Evolutionary conservation across 2,113 vertebrate species (phyloP), one percentile per base, ranked within the genome.

Genomic region (Euleptes europaea): DNA sequence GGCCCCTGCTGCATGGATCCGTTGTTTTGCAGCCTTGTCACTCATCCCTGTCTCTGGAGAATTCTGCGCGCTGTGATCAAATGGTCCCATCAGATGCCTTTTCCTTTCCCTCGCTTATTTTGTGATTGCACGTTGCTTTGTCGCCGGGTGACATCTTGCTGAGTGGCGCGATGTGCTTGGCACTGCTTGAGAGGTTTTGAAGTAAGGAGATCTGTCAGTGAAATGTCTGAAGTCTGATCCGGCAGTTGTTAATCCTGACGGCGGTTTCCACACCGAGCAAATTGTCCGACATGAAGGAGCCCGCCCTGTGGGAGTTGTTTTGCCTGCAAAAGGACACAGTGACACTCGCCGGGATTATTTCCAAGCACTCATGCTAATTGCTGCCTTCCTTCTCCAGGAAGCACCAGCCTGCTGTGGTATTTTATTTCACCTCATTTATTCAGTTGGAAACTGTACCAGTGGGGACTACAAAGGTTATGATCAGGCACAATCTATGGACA

Each of bases 171-270:
- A 69, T 73, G 42, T n/a, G 28, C 49, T 69, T 86, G 60, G 28
- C 63, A 57, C 78, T n/a, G 73, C 60, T 76, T 69, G 44, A 42
- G 60, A 86, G 60, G 23, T 81, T 86, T 72, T 79, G 66, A 63
- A 47, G 31, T 72, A 15, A 78, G 35, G 54, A 63, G 44, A 63
- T 71, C 40, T 57, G 76, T 15, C 33, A 42, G 28, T 63, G 51
- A 79, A 79, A 79, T 47, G 21, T 15, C 49, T 78, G 31, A 21
- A 70, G 75, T 47, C 51, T 79, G 74, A 78, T 84, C 83, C 38
- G 44, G 35, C 49, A 2, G 4, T 69, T 67, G 17, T 51, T 84
- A 71, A 84, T 84, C 65, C 31, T 23, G 76, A 11, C 28, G 44
- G 83, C n/a, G 21, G 72, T 78, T 85, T 47, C 49, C 51, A 79